phyloP scores from a whole-genome alignment of 1,140 invertebrate species.

The Acromyrmex heyeri region DNA sequence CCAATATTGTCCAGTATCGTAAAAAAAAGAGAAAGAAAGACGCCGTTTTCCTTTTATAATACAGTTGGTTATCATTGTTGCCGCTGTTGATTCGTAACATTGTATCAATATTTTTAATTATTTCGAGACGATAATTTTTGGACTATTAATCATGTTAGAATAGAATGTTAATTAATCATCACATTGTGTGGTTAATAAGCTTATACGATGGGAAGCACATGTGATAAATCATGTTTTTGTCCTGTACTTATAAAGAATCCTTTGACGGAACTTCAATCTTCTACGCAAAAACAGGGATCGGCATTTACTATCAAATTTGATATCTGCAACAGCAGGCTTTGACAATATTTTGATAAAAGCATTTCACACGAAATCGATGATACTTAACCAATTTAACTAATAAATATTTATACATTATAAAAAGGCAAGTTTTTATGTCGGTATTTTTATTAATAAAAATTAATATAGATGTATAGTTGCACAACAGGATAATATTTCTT shows the following conservation, averaged over 20 bases:
- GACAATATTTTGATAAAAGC: conserved; percentile 18
- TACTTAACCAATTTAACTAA: neutral
- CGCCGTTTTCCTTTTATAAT: neutral
- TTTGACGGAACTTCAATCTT: conserved; percentile 7
- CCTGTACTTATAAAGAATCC: neutral
- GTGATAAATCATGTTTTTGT: neutral
- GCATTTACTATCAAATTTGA: conserved; percentile 2
- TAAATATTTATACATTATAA: neutral
- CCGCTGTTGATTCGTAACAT: neutral
- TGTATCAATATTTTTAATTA: neutral
- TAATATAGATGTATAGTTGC: neutral
- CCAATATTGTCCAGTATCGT: neutral
- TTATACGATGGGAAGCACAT: neutral
- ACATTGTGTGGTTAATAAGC: neutral
- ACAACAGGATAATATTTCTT: conserved; percentile 1
- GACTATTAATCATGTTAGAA: neutral
- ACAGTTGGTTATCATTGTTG: neutral
- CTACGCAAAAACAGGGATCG: neutral
- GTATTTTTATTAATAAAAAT: neutral
- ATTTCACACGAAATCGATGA: neutral
- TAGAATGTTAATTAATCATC: conserved; percentile 9
- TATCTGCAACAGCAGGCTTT: neutral
- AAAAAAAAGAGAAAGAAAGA: neutral
- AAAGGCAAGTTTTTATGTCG: neutral
- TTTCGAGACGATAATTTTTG: neutral